Evolutionary conservation across 2,113 vertebrate genomes (phyloP), one percentile per base, ranked within the genome.

Genomic region (Numenius arquata): DNA sequence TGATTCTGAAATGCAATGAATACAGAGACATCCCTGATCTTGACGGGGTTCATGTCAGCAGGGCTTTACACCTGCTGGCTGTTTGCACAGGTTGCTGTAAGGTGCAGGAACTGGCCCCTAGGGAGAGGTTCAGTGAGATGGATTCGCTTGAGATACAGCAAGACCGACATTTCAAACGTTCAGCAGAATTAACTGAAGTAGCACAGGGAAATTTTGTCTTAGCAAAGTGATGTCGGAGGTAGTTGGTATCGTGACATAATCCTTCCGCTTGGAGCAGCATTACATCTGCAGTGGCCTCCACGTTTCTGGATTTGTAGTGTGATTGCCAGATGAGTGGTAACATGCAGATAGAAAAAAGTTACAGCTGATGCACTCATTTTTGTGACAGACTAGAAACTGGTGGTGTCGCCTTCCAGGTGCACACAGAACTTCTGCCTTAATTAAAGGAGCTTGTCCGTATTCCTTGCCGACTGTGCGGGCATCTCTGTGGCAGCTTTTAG

Each of bases 261-360:
- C 41, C 32, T 30, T 61, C n/a, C 0, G 1, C 11, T 6, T 23
- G 2, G 22, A 26, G 13, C 4, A 1, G 8, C n/a, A 0, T 55
- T 34, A 7, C n/a, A 3, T 34, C 47, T 15, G 1, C 2, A 3
- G 3, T 0, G 16, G 7, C 62, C 34, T 23, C 15, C 3, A 0
- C 0, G 0, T 32, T 15, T 2, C 40, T 1, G 0, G 11, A 1
- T 25, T 18, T 58, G 32, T 59, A 26, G 15, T 0, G 0, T 19
- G 56, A 6, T 18, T 32, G 41, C 15, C 45, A 30, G 19, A 9
- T 16, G 43, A 56, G 16, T 3, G 29, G 11, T 43, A 5, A 10
- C 14, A 12, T 2, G 2, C 13, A 12, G 7, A 9, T 12, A 55
- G 45, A 25, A 40, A 21, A 15, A 65, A 5, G 23, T 34, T n/a